A percentile compares a stretch with the other conserved stretches of the same genome.
Evolutionary conservation across 2,797 vertebrate genomes (phyloP).

Genomic region (Calcarius lapponicus): DNA sequence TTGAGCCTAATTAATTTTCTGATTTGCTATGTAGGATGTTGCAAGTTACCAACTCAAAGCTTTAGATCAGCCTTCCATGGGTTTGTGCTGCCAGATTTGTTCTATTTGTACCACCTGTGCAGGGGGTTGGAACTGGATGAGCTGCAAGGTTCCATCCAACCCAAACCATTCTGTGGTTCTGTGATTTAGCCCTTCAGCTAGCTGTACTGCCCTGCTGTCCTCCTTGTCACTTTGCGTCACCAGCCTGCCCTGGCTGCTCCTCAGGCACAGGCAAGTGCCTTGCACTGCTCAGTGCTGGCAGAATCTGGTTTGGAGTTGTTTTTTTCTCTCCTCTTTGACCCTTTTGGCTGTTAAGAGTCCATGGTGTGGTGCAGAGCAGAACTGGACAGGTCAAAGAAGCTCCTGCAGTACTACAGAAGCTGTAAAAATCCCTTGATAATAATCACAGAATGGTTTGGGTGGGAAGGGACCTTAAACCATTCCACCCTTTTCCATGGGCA

Average conservation of each 20-base stretch:
- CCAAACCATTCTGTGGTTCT: neutral
- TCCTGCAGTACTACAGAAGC: neutral
- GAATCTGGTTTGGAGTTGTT: neutral
- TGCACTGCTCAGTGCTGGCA: neutral
- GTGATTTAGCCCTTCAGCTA: neutral
- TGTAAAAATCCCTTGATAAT: neutral
- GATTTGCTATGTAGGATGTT: fast-evolving
- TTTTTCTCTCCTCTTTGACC: neutral
- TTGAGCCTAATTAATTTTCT: neutral
- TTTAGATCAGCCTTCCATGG: fast-evolving
- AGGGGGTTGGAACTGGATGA: neutral
- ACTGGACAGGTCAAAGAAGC: neutral
- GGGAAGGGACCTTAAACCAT: neutral
- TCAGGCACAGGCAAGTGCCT: neutral
- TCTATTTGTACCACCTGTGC: neutral
- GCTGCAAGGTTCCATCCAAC: neutral
- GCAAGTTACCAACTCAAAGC: neutral
- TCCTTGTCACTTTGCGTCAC: neutral
- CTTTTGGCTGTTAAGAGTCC: neutral
- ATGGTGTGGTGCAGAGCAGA: neutral
- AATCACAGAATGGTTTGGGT: neutral
- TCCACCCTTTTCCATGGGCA: neutral
- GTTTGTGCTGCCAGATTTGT: neutral
- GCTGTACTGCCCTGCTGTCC: neutral
- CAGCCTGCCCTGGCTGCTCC: neutral